A percentile compares a stretch with the other conserved stretches of the same genome.
These are phyloP conservation scores for Hippolais icterina DNA, from an alignment of 2,113 vertebrate species.

Conservation along the genomic window DNA sequence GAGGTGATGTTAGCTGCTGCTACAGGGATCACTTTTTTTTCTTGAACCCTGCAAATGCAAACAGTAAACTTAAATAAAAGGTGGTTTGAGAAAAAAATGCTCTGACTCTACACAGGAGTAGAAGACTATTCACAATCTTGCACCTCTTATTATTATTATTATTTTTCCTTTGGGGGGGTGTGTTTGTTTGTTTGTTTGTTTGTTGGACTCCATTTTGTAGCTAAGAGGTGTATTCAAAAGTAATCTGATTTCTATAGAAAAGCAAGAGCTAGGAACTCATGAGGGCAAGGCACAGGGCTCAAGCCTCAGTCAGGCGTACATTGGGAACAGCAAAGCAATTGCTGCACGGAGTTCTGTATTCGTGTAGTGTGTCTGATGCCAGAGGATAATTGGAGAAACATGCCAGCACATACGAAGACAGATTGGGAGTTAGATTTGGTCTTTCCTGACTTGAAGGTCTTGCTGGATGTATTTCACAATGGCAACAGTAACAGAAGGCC, in stretches of 20 bases:
- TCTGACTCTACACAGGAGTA: background rate
- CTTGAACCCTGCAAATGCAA: background rate
- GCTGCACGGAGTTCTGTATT: background rate
- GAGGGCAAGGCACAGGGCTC: background rate
- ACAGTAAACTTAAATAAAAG: background rate
- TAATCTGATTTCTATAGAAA: background rate
- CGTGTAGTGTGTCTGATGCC: background rate
- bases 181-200: too few species aligned
- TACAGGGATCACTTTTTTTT: background rate
- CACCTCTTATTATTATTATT: background rate
- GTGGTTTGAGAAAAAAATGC: background rate
- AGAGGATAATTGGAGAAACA: background rate
- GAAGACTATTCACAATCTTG: background rate
- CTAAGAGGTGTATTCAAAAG: background rate
- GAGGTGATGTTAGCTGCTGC: background rate
- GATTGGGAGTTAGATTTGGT: background rate
- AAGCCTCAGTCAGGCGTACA: background rate
- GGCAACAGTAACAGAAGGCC: background rate
- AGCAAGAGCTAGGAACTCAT: background rate
- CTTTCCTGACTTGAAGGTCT: background rate
- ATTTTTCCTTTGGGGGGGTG: too few species aligned
- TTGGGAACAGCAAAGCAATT: background rate
- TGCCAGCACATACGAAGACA: background rate
- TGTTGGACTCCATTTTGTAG: background rate
- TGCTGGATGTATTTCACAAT: background rate